Conservation (phyloP, 23 tunicate species). For the Styela plicata region DNA sequence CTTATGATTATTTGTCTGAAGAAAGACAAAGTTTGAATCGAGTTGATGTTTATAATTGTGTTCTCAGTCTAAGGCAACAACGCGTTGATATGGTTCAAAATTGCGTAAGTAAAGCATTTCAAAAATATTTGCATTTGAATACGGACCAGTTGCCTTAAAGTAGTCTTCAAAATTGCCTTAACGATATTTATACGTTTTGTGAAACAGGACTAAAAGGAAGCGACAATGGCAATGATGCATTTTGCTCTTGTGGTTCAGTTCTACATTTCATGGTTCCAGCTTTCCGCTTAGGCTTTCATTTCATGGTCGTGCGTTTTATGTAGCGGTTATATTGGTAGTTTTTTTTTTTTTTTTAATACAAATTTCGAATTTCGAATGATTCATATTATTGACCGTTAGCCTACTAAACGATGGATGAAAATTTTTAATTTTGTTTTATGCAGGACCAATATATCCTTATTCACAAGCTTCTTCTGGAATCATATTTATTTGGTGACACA, state of each 20-base stretch:
- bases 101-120: constrained; percentile 9
- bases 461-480: constrained; percentile 44
- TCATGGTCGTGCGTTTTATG: neutral
- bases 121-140: too few species aligned
- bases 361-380: neutral
- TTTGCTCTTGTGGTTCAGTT: too few species aligned
- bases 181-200: too few species aligned
- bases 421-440: neutral
- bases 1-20: constrained; percentile 22
- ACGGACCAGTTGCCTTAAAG: too few species aligned
- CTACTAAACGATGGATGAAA: neutral
- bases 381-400: neutral
- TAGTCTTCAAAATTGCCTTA: too few species aligned
- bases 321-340: neutral
- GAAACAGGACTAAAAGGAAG: too few species aligned
- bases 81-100: constrained; percentile 39
- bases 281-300: too few species aligned
- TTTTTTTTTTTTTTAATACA: neutral
- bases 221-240: too few species aligned
- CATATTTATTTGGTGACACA: constrained; percentile 34
- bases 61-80: constrained; percentile 26
- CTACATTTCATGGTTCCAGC: too few species aligned
- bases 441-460: constrained; percentile 52
- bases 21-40: neutral
- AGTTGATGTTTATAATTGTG: constrained; percentile 36